phyloP scores from a whole-genome alignment of 2,888 invertebrate species.

The Orthosia cruda region DNA sequence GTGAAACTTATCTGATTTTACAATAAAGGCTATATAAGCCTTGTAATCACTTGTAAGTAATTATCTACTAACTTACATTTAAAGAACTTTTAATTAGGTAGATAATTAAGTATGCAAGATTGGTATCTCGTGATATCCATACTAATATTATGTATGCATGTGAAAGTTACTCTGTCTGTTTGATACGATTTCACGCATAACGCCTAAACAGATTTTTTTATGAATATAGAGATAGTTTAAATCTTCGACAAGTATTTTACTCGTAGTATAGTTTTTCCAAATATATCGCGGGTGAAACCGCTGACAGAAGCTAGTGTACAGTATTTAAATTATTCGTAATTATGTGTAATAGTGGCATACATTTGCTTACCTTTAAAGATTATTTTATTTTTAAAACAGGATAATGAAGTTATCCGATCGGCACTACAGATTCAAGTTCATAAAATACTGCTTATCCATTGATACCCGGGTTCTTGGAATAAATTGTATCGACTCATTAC shows the following conservation, averaged over 20 bases:
- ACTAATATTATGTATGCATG: no score
- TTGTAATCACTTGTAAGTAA: neutral
- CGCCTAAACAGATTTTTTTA: no score
- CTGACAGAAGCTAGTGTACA: no score
- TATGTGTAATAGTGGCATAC: neutral
- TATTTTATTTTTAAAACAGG: no score
- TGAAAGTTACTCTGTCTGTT: no score
- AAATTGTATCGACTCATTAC: no score
- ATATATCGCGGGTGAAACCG: no score
- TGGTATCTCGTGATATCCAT: neutral
- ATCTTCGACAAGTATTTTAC: no score
- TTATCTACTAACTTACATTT: neutral
- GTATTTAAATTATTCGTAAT: neutral
- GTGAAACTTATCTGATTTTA: slow-evolving; percentile 27
- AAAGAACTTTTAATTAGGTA: slow-evolving; percentile 13
- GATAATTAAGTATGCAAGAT: neutral
- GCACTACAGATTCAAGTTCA: neutral
- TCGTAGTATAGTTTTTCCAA: no score
- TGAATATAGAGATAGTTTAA: no score
- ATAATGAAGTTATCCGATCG: neutral
- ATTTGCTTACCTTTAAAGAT: neutral
- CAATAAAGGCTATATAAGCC: neutral
- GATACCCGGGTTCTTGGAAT: no score
- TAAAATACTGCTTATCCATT: neutral
- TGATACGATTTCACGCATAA: no score